A percentile compares a stretch with the other conserved stretches of the same genome.
Conservation (phyloP, 2,888 invertebrate genomes). For the Philaethria dido region DNA sequence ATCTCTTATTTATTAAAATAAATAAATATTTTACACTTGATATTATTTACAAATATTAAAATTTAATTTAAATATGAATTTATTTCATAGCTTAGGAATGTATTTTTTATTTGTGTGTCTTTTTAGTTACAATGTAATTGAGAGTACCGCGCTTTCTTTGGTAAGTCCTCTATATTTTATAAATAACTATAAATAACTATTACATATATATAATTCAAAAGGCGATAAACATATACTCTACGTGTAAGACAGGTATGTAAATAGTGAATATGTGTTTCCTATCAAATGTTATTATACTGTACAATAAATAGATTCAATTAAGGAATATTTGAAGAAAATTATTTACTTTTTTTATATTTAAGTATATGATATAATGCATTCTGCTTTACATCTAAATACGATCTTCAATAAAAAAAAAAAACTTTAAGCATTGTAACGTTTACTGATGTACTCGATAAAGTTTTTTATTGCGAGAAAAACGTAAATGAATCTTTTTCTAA, state of each 20-base stretch:
- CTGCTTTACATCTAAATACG: background rate
- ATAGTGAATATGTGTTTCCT: background rate
- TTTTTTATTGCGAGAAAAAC: background rate
- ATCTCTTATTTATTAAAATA: constrained; percentile 13
- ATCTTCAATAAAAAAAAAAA: background rate
- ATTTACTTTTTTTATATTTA: background rate
- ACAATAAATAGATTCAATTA: background rate
- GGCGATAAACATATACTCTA: too few species aligned
- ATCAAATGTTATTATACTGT: background rate
- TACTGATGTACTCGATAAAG: too few species aligned
- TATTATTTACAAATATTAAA: background rate
- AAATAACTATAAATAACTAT: too few species aligned
- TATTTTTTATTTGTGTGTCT: background rate
- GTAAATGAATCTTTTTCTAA: background rate
- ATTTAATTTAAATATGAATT: constrained; percentile 23
- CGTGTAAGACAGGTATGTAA: background rate
- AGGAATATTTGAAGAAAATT: background rate
- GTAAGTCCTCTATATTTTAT: constrained; percentile 6
- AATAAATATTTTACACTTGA: background rate
- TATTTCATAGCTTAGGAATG: constrained; percentile 16
- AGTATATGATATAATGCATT: background rate
- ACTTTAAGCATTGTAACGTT: background rate
- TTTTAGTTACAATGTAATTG: background rate
- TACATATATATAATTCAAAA: too few species aligned
- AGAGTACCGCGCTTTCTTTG: constrained; percentile 16